These are phyloP conservation scores for Parotocinclus haroldoi DNA, from an alignment of 2,797 vertebrate species.

Conservation along the genomic window DNA sequence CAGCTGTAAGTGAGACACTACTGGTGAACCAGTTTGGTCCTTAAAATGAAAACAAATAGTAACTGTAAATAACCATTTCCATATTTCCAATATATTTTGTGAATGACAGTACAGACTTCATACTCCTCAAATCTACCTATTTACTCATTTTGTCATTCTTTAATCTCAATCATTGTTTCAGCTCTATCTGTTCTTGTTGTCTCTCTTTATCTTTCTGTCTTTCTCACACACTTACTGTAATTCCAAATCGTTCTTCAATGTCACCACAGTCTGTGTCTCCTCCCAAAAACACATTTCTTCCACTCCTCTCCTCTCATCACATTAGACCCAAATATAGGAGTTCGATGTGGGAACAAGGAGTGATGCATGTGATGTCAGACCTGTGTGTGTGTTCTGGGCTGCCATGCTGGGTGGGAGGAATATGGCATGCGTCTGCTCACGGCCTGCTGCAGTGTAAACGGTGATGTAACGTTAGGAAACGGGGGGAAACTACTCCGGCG, in stretches of 20 bases:
- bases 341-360: slow-evolving; percentile 30
- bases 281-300: slow-evolving; percentile 28
- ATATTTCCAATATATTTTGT: no score
- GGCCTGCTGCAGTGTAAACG: slow-evolving; percentile 57
- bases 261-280: slow-evolving; percentile 48
- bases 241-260: slow-evolving; percentile 21
- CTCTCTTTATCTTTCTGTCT: slow-evolving; percentile 4
- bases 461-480: slow-evolving; percentile 71
- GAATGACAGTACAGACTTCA: no score
- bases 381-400: slow-evolving; percentile 43
- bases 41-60: no score
- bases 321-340: slow-evolving; percentile 52
- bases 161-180: neutral
- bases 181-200: slow-evolving; percentile 17
- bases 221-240: slow-evolving; percentile 11
- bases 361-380: slow-evolving; percentile 44
- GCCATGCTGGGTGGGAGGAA: slow-evolving; percentile 42
- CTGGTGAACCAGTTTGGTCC: no score
- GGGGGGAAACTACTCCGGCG: slow-evolving; percentile 55
- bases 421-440: slow-evolving; percentile 66
- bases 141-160: neutral
- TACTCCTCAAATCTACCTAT: no score
- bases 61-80: no score
- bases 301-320: slow-evolving; percentile 18
- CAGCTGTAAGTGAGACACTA: no score